Percentiles rank a stretch among this genome's conserved stretches.
Evolutionary conservation across 2,888 invertebrate species (phyloP).

Genomic region (Spisula solida): DNA sequence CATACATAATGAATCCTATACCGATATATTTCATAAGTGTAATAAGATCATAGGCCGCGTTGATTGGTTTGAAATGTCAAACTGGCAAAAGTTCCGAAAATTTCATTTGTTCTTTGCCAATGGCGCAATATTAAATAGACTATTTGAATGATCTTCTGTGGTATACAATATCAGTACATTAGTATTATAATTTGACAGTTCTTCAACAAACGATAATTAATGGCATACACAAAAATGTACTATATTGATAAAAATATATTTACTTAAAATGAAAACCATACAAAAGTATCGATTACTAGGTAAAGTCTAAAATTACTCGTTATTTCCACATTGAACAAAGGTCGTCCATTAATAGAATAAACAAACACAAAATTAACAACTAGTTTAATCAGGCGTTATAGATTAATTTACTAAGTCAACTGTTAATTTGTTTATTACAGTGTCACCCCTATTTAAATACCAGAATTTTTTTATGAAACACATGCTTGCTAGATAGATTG

Average conservation of each 20-base stretch:
- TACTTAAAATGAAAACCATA: background rate
- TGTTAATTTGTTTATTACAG: no score
- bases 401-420: no score
- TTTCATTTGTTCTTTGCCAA: constrained; percentile 10
- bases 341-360: background rate
- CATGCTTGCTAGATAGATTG: no score
- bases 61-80: constrained; percentile 12
- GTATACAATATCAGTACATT: constrained; percentile 12
- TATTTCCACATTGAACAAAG: background rate
- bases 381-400: background rate
- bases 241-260: background rate
- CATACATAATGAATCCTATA: constrained; percentile 7
- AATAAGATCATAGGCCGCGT: background rate
- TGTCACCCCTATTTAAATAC: no score
- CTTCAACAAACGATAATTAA: background rate
- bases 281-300: background rate
- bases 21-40: background rate
- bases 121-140: background rate
- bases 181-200: constrained; percentile 16
- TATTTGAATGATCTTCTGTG: background rate
- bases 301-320: background rate
- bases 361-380: background rate
- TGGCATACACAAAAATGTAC: background rate
- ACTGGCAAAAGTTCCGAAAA: background rate
- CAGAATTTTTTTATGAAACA: no score